A percentile compares a stretch with the other conserved stretches of the same genome.
These are phyloP conservation scores for Spilarctia lutea DNA, from an alignment of 2,888 invertebrate genomes.

Conservation along the genomic window DNA sequence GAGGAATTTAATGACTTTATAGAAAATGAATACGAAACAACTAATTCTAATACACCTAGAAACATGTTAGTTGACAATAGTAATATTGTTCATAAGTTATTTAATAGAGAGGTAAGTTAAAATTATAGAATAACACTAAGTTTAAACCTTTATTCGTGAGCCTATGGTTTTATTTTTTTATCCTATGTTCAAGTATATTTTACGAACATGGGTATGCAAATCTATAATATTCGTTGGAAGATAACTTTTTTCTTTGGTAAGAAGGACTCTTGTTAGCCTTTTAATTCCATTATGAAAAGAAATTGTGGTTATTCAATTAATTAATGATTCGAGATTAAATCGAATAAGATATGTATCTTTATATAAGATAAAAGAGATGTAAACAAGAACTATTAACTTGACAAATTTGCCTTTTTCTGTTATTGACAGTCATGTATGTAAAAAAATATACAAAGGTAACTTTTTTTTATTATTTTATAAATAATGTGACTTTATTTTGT, in stretches of 20 bases:
- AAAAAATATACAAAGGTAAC: background rate
- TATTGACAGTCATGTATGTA: background rate
- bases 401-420: background rate
- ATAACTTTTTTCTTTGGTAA: conserved; percentile 17
- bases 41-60: conserved; percentile 62
- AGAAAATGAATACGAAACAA: conserved; percentile 67
- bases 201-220: conserved; percentile 27
- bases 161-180: conserved; percentile 54
- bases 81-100: conserved; percentile 84
- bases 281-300: conserved; percentile 9
- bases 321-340: conserved; percentile 18
- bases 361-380: conserved; percentile 1
- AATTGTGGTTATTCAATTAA: conserved; percentile 28
- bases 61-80: conserved; percentile 64
- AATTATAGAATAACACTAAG: conserved; percentile 42
- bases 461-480: background rate
- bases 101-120: conserved; percentile 87
- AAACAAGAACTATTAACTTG: background rate
- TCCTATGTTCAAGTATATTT: conserved; percentile 34
- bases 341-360: conserved; percentile 9
- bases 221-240: conserved; percentile 10
- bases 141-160: conserved; percentile 53
- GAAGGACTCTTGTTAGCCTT: conserved; percentile 12
- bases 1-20: conserved; percentile 67
- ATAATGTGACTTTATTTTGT: background rate